A percentile compares a stretch with the other conserved stretches of the same genome.
Evolutionary conservation across 2,888 invertebrate species (phyloP).

Genomic region (Tetrapedia diversipes): DNA sequence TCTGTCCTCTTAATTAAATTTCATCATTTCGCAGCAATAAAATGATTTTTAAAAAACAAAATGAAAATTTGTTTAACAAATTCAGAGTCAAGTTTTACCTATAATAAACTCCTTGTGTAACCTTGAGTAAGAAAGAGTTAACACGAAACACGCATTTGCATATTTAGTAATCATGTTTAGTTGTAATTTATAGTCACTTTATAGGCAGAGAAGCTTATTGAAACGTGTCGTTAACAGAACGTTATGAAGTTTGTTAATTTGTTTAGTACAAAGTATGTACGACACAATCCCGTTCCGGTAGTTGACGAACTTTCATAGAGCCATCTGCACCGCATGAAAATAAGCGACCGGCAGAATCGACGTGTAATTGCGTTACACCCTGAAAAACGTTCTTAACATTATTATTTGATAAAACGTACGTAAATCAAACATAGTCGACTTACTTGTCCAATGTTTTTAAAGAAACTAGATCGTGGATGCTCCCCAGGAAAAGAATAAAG

Average conservation of each 20-base stretch:
- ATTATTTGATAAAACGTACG: neutral
- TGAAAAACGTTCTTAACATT: slow-evolving; percentile 55
- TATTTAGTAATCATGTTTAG: slow-evolving; percentile 21
- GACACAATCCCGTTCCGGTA: slow-evolving; percentile 91
- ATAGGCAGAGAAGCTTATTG: neutral
- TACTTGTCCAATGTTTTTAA: slow-evolving; percentile 96
- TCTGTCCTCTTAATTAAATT: neutral
- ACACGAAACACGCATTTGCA: slow-evolving; percentile 9
- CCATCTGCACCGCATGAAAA: slow-evolving; percentile 99
- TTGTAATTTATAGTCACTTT: neutral
- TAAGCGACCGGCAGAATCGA: slow-evolving; percentile 94
- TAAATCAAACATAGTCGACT: neutral
- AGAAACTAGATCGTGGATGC: slow-evolving; percentile 97
- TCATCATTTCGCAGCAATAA: neutral
- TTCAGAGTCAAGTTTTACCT: neutral
- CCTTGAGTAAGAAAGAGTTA: slow-evolving; percentile 5
- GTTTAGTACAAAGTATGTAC: slow-evolving; percentile 85
- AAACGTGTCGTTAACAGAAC: slow-evolving; percentile 16
- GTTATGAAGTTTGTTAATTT: slow-evolving; percentile 2
- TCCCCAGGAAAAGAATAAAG: slow-evolving; percentile 96
- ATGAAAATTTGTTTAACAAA: neutral
- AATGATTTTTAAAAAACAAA: neutral
- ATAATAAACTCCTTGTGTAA: neutral
- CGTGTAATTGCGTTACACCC: slow-evolving; percentile 97
- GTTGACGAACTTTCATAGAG: slow-evolving; percentile 97